A percentile compares a stretch with the other conserved stretches of the same genome.
Conservation (phyloP, 2,888 invertebrate genomes). For the Nemurella pictetii region DNA sequence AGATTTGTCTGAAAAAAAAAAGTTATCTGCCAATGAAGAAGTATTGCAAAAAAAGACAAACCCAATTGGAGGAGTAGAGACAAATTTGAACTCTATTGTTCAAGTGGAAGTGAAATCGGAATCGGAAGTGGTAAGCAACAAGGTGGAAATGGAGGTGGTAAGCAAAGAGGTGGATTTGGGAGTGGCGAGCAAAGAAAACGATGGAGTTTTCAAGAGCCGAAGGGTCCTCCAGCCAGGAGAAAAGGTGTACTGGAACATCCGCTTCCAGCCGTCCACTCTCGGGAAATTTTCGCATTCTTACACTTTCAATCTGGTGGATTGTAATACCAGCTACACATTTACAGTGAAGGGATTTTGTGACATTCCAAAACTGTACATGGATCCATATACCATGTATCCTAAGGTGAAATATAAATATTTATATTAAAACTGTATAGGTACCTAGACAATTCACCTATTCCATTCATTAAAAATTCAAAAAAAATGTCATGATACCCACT, state of each 20-base stretch:
- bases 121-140: too few relatives aligned
- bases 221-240: constrained; percentile 47
- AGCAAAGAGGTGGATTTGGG: neutral
- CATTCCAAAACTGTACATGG: constrained; percentile 47
- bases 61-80: too few relatives aligned
- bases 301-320: constrained; percentile 43
- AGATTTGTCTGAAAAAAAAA: neutral
- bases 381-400: constrained; percentile 45
- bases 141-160: too few relatives aligned
- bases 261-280: constrained; percentile 45
- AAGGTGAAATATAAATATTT: constrained; percentile 44
- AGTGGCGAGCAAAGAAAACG: neutral
- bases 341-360: constrained; percentile 45
- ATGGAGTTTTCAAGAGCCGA: constrained; percentile 43
- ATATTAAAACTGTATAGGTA: too few relatives aligned
- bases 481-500: too few relatives aligned
- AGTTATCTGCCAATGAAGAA: too few relatives aligned
- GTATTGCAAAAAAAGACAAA: too few relatives aligned
- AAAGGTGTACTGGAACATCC: constrained; percentile 44
- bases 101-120: too few relatives aligned
- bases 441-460: too few relatives aligned
- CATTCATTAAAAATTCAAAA: too few relatives aligned
- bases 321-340: constrained; percentile 43
- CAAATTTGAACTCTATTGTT: too few relatives aligned
- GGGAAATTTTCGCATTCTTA: constrained; percentile 45